Evolutionary conservation across 2,113 vertebrate species (phyloP).

Genomic region (Periophthalmus modestus): DNA sequence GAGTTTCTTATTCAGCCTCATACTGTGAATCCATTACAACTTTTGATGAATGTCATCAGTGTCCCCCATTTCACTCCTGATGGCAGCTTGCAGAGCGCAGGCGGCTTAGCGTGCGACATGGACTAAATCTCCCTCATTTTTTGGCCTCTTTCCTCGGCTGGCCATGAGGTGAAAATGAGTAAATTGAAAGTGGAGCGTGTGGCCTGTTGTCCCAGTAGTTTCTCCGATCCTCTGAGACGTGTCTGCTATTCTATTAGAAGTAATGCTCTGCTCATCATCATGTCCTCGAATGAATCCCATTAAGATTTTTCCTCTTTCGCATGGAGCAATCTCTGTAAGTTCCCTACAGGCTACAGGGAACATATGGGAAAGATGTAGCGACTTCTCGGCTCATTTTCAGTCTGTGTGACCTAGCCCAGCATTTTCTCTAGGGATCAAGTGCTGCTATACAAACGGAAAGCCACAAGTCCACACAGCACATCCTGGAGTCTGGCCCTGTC

Average conservation of each 20-base stretch:
- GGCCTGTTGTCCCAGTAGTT: slow-evolving; percentile 16
- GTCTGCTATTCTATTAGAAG: slow-evolving; percentile 31
- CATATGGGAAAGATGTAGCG: slow-evolving; percentile 8
- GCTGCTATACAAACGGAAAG: slow-evolving; percentile 23
- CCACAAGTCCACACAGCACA: slow-evolving; percentile 18
- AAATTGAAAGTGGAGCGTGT: slow-evolving; percentile 16
- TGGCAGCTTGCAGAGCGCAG: slow-evolving; percentile 16
- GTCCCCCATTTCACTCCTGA: background rate
- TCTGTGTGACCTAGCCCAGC: slow-evolving; percentile 11
- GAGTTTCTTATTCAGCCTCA: slow-evolving; percentile 27
- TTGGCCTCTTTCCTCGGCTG: slow-evolving; percentile 9
- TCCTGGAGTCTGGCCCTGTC: slow-evolving; percentile 13
- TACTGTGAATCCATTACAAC: slow-evolving; percentile 41
- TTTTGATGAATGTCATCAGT: slow-evolving; percentile 46
- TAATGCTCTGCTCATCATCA: slow-evolving; percentile 21
- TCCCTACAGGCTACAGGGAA: slow-evolving; percentile 28
- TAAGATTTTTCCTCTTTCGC: slow-evolving; percentile 12
- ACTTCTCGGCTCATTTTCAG: slow-evolving; percentile 21
- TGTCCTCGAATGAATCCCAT: slow-evolving; percentile 21
- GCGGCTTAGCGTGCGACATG: slow-evolving; percentile 15
- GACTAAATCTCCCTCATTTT: slow-evolving; percentile 14
- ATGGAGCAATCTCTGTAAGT: slow-evolving; percentile 4
- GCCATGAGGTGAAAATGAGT: slow-evolving; percentile 39
- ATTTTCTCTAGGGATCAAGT: slow-evolving; percentile 30
- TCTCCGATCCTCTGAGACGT: slow-evolving; percentile 23